A percentile compares a stretch with the other conserved stretches of the same genome.
These are phyloP conservation scores for Lordiphosa fenestrarum DNA, from an alignment of 2,888 invertebrate species.

Conservation along the genomic window DNA sequence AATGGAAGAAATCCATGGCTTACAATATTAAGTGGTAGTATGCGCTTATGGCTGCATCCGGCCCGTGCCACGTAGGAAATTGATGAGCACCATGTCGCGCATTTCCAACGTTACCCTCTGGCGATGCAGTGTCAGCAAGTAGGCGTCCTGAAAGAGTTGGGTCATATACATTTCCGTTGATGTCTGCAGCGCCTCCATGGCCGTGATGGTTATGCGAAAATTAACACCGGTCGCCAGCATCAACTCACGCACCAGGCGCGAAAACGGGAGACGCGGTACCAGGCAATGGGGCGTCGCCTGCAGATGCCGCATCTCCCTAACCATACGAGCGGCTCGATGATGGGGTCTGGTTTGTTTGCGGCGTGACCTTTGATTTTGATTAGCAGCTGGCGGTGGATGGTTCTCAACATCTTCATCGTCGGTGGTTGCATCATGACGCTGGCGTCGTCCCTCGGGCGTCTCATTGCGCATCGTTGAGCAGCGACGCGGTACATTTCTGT, in stretches of 20 bases:
- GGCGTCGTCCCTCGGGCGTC: background rate
- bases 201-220: constrained; percentile 74
- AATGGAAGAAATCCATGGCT: no score
- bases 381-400: background rate
- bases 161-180: constrained; percentile 81
- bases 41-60: no score
- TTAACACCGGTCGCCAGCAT: constrained; percentile 52
- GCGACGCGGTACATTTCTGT: constrained; percentile 10
- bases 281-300: constrained; percentile 47
- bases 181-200: constrained; percentile 81
- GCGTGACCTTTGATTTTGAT: background rate
- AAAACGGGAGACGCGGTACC: constrained; percentile 80
- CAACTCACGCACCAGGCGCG: constrained; percentile 80
- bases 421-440: background rate
- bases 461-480: constrained; percentile 42
- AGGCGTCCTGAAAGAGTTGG: constrained; percentile 81
- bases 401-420: constrained; percentile 26
- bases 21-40: no score
- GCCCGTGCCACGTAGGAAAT: constrained; percentile 23
- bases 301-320: constrained; percentile 39
- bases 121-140: constrained; percentile 80
- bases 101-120: constrained; percentile 81
- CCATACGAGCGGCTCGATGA: constrained; percentile 1
- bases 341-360: constrained; percentile 38
- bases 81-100: constrained; percentile 80